Base-by-base conservation (phyloP, 2,888 invertebrate species). In the Crocallis elinguaria region DNA sequence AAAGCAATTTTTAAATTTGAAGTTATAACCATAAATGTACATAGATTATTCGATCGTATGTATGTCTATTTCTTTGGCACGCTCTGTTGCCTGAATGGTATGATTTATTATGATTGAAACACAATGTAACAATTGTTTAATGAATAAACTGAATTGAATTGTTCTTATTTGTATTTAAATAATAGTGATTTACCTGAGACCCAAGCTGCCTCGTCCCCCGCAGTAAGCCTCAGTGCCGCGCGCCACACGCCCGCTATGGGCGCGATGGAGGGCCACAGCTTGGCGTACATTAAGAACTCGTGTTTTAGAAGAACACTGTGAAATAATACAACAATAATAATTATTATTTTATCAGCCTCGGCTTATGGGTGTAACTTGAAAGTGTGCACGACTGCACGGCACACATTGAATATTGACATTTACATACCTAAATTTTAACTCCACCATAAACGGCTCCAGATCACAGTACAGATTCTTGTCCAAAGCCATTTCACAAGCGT, bases 201-300 rank as follows among this genome's bases (percentile, higher is more conserved):
- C 77, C 82, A 82, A 1, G 46, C 25, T 0, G 52, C 54, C 3
- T 60, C 48, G 21, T 66, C 55, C 0, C 62, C 66, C 3, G 62
- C 57, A 0, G 71, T n/a, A n/a, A 89, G 55, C 0, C 67, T 52
- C 0, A 69, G 33, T 0, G 88, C 41, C 0, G 85, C 69, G 1
- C 30, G 69, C 82, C 87, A 88, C 0, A 89, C 84, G 0, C 87
- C 89, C 0, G 78, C 78, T 5, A 89, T 74, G 0, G 89, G 88
- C 0, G 64, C 60, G 1, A 84, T 66, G 0, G 90, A 86, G 0
- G 89, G 87, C 90, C 90, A 90, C 0, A 87, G 38, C 25, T 79
- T 79, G 0, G 64, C 71, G 50, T 90, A 90, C 75, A 82, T 77
- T 0, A 58, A 29, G 33, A 79, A 88, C 42, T 90, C 90, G 8